Evolutionary conservation across 2,888 invertebrate species (phyloP).

Genomic region (Elysia crispata): DNA sequence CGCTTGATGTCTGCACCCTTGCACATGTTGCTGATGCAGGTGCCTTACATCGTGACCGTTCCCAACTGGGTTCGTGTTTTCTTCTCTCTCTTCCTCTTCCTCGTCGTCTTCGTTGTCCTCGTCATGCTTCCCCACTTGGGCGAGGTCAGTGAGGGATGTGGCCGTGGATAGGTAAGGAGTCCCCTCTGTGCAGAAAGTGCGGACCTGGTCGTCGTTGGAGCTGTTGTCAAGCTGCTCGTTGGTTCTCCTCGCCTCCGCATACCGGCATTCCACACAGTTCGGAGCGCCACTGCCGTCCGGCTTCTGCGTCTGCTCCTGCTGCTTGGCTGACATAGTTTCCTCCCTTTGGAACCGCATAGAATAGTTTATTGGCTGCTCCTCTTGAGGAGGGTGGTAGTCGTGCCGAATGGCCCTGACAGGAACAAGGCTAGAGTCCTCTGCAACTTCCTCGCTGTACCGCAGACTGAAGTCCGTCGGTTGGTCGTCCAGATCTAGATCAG

Average conservation of each 20-base stretch:
- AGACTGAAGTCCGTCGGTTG: constrained; percentile 95
- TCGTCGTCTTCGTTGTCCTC: constrained; percentile 53
- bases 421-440: background rate
- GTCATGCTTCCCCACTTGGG: constrained; percentile 47
- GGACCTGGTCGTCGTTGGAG: constrained; percentile 86
- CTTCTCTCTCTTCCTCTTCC: constrained; percentile 54
- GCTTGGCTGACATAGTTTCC: background rate
- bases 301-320: background rate
- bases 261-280: constrained; percentile 67
- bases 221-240: constrained; percentile 67
- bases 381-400: constrained; percentile 42
- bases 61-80: background rate
- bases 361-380: constrained; percentile 69
- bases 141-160: constrained; percentile 91
- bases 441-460: constrained; percentile 80
- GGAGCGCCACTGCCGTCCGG: background rate
- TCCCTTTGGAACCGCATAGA: constrained; percentile 56
- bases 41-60: background rate
- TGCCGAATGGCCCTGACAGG: constrained; percentile 33
- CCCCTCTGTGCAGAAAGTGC: constrained; percentile 94
- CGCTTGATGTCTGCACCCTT: background rate
- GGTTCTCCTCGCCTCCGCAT: constrained; percentile 65
- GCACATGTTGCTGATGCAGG: background rate
- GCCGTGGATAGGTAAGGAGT: constrained; percentile 92
- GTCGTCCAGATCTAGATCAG: constrained; percentile 82